A percentile compares a stretch with the other conserved stretches of the same genome.
These are phyloP conservation scores for Myrmecophaga tridactyla DNA, from an alignment of 2,113 vertebrate genomes.

Conservation along the genomic window DNA sequence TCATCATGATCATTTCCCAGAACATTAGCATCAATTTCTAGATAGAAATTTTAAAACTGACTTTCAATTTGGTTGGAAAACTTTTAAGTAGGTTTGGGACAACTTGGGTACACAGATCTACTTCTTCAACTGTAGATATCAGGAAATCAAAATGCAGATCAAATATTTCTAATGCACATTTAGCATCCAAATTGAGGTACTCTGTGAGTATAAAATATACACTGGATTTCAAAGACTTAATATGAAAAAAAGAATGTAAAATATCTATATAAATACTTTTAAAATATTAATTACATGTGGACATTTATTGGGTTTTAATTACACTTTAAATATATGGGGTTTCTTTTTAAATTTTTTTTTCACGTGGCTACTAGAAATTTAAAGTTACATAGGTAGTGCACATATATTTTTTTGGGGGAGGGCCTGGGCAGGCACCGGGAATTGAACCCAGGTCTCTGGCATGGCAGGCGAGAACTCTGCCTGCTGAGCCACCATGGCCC, in stretches of 20 bases:
- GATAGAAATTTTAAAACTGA: background rate
- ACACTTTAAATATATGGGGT: background rate
- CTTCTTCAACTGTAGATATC: background rate
- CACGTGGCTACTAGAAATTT: background rate
- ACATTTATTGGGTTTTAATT: too few species aligned
- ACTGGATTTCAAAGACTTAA: background rate
- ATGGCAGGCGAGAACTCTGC: too few species aligned
- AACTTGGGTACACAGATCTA: background rate
- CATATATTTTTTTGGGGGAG: too few species aligned
- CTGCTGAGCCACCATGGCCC: too few species aligned
- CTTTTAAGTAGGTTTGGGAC: background rate
- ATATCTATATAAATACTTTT: background rate
- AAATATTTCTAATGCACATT: background rate
- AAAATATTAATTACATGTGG: background rate
- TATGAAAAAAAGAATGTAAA: constrained; percentile 1
- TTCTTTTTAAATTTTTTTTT: background rate
- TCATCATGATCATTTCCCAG: too few species aligned
- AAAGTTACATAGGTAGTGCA: background rate
- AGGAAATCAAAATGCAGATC: background rate
- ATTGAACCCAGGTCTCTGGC: too few species aligned
- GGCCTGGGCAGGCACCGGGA: too few species aligned
- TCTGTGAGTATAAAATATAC: background rate
- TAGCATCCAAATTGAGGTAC: background rate
- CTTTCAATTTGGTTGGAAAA: background rate
- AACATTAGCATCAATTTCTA: too few species aligned